Conservation (phyloP, 2,888 invertebrate species). For the Hesperia comma region DNA sequence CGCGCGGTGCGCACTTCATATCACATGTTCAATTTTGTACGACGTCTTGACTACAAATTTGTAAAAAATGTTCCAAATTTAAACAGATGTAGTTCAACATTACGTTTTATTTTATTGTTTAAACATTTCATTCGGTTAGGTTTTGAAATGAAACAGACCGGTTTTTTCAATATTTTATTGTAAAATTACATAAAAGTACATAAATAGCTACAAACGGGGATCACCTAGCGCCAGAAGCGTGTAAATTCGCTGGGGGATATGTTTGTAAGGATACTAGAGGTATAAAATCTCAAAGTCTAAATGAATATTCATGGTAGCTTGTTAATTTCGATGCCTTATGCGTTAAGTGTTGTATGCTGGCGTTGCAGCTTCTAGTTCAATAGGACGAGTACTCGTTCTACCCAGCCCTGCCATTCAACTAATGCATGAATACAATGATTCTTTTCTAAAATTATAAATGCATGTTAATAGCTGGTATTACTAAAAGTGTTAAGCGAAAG, state of each 20-base stretch:
- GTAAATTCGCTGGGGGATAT: conserved; percentile 1
- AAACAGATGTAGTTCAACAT: conserved; percentile 39
- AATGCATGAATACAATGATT: background rate
- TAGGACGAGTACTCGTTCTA: background rate
- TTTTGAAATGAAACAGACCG: conserved; percentile 25
- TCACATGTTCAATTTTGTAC: conserved; percentile 17
- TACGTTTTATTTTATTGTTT: conserved; percentile 34
- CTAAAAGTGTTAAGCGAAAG: background rate
- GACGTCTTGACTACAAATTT: conserved; percentile 27
- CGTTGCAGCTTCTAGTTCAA: conserved; percentile 5
- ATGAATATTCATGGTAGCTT: conserved; percentile 29
- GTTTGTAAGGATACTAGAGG: conserved; percentile 33
- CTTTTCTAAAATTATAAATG: conserved; percentile 3
- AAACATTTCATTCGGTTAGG: conserved; percentile 40
- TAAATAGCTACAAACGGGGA: conserved; percentile 58
- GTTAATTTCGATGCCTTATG: conserved; percentile 30
- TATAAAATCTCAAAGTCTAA: conserved; percentile 37
- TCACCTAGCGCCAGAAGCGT: conserved; percentile 16
- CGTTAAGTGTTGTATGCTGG: conserved; percentile 24
- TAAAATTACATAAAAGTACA: conserved; percentile 66
- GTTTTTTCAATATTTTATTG: conserved; percentile 67
- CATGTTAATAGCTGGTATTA: background rate
- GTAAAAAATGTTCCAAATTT: conserved; percentile 59
- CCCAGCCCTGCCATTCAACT: conserved; percentile 16
- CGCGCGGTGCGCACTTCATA: conserved; percentile 17